Evolutionary conservation across 2,888 invertebrate species (phyloP), one percentile per base, ranked within the genome.

Genomic region (Melinopterus prodromus): DNA sequence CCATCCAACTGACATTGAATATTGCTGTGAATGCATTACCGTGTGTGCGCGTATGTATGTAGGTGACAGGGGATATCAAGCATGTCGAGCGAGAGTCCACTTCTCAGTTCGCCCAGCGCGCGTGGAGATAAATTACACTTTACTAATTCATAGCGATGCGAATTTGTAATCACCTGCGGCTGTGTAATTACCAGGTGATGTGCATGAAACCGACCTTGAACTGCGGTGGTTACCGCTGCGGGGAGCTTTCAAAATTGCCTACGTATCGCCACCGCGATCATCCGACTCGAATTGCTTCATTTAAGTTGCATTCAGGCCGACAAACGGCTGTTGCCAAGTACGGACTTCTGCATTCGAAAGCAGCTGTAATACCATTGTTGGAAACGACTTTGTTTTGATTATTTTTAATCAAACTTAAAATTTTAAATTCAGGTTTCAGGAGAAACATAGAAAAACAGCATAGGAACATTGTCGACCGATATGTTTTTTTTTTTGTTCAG

Each of bases 271-370:
- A 53, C 12, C 9, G 53, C 53, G 53, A 53, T 53, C 53, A 53
- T 53, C 3, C 53, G 12, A 9, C 74, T 35, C 35, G 74, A 36
- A 74, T 74, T 74, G 74, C 74, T 36, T 74, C 74, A 74, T 74
- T 74, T 74, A 74, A 74, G 36, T 74, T 74, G 74, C n/a, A 74
- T 74, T n/a, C n/a, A 35, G 74, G 7, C 26, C 35, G 74, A n/a
- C n/a, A 35, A 74, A 74, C 35, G 35, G 35, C 37, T 35, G 74
- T 74, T 53, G 1, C 74, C 35, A 35, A 16, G 35, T 71, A 71
- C 16, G 37, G 26, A 26, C 35, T 15, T 9, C 36, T 15, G 37
- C 74, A 37, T 12, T 9, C 35, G 7, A 35, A 74, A 74, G 53
- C 12, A 53, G 53, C 5, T 53, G 53, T 53, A 26, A 26, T 26